These are phyloP conservation scores for Picathartes gymnocephalus DNA, from an alignment of 2,113 vertebrate genomes.

Conservation along the genomic window DNA sequence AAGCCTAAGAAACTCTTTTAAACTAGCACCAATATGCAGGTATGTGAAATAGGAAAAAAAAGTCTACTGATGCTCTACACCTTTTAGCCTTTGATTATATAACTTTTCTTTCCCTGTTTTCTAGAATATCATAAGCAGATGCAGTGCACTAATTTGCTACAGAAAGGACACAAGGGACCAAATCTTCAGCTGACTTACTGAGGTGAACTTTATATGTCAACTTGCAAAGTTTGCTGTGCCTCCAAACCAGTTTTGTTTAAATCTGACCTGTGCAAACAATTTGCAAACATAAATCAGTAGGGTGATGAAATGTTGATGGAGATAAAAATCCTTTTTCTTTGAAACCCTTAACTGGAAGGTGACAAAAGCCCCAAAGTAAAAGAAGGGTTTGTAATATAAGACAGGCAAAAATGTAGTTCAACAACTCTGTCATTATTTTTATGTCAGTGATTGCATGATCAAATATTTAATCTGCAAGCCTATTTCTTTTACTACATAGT, in stretches of 20 bases:
- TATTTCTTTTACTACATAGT: neutral
- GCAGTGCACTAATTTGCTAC: neutral
- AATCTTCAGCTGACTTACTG: neutral
- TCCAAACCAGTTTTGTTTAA: neutral
- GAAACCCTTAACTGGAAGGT: neutral
- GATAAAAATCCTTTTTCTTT: neutral
- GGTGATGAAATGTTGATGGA: neutral
- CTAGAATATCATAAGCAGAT: neutral
- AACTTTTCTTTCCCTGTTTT: neutral
- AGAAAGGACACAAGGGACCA: neutral
- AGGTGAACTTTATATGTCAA: neutral
- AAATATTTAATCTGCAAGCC: neutral
- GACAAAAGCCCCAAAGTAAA: neutral
- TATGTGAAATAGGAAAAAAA: neutral
- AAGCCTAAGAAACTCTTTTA: neutral
- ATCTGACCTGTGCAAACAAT: neutral
- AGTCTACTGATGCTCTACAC: neutral
- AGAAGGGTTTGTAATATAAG: neutral
- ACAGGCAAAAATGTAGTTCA: neutral
- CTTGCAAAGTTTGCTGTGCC: neutral
- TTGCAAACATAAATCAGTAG: neutral
- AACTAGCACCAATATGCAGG: neutral
- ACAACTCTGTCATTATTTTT: neutral
- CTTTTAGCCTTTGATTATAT: neutral
- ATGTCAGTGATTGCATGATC: neutral